Evolutionary conservation across 2,113 vertebrate genomes (phyloP).

Genomic region (Nymphicus hollandicus): DNA sequence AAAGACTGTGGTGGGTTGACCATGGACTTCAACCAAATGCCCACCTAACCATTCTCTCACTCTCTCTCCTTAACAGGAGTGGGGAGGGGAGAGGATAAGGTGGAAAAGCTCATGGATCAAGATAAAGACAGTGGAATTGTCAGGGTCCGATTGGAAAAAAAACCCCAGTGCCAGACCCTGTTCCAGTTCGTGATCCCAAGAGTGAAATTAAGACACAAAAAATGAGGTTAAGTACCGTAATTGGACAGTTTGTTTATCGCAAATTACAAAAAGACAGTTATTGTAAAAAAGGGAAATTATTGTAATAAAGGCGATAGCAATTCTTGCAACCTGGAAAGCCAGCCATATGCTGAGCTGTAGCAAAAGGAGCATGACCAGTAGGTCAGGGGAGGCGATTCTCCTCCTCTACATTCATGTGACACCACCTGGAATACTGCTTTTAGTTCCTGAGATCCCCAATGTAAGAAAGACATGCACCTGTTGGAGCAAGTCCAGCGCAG

Average conservation of each 20-base stretch:
- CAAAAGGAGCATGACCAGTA: neutral
- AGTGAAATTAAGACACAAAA: no score
- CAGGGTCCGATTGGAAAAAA: no score
- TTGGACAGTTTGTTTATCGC: no score
- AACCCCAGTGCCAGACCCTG: no score
- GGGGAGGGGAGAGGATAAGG: accelerated
- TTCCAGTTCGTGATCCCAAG: no score
- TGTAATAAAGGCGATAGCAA: no score
- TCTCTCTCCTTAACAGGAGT: neutral
- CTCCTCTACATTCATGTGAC: neutral
- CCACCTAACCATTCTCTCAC: neutral
- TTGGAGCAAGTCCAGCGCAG: neutral
- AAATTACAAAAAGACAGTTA: no score
- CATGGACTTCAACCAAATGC: accelerated
- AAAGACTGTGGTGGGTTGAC: neutral
- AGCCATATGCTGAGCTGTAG: neutral
- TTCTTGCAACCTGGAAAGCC: neutral
- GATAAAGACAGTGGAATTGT: no score
- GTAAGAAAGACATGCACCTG: neutral
- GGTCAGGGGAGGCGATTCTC: neutral
- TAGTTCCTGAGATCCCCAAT: neutral
- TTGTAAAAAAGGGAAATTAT: no score
- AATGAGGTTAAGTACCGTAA: no score
- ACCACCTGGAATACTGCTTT: no score
- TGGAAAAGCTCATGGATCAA: neutral